These are phyloP conservation scores for Sitophilus oryzae DNA, from an alignment of 1,140 invertebrate genomes.

Conservation along the genomic window DNA sequence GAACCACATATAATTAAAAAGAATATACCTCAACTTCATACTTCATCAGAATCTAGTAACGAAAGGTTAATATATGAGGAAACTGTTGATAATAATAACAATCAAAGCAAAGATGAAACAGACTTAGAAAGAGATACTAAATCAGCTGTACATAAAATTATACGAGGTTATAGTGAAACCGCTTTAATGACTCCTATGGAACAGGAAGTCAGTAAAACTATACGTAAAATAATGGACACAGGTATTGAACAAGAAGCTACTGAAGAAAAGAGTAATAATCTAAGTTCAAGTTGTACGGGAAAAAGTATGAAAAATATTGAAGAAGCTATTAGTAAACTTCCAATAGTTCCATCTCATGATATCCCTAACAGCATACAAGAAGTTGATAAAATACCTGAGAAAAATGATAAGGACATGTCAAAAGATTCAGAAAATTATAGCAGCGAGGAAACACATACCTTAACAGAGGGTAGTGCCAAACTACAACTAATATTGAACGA, in stretches of 20 bases:
- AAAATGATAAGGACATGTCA: too few species aligned
- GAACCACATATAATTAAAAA: conserved; percentile 18
- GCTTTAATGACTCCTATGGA: not conserved
- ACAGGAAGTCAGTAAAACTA: not conserved
- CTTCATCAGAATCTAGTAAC: conserved; percentile 6
- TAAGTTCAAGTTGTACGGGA: not conserved
- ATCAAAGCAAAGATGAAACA: conserved; percentile 14
- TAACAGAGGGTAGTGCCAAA: too few species aligned
- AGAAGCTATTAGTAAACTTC: not conserved
- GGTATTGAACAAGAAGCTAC: conserved; percentile 2
- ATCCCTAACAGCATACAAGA: not conserved
- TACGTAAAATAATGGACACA: conserved; percentile 2
- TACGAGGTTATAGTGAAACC: not conserved
- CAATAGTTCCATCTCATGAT: conserved; percentile 2
- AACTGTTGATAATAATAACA: conserved; percentile 17
- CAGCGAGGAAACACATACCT: too few species aligned
- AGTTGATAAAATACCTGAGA: too few species aligned
- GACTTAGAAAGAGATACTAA: conserved; percentile 8
- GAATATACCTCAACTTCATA: conserved; percentile 1
- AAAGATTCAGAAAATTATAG: too few species aligned
- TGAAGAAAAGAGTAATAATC: too few species aligned
- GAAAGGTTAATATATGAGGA: not conserved
- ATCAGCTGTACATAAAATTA: conserved; percentile 4
- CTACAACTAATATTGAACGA: too few species aligned
- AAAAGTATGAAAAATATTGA: not conserved